Conservation (phyloP, 2,797 vertebrate species). For the Calcarius lapponicus region DNA sequence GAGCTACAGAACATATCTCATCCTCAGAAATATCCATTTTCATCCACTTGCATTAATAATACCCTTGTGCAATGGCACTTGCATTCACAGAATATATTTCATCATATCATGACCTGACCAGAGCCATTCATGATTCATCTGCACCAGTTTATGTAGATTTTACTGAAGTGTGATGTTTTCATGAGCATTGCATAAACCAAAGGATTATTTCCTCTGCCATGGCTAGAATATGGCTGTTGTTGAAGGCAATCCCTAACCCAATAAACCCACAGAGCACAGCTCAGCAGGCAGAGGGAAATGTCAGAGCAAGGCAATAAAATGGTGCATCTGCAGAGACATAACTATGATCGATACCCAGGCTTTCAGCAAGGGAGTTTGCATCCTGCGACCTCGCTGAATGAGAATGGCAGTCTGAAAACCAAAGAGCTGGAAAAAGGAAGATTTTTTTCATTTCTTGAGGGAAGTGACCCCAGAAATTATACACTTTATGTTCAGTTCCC, state of each 20-base stretch:
- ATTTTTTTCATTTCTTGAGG: not conserved
- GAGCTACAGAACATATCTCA: not conserved
- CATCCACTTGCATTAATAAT: not conserved
- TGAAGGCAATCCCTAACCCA: not conserved
- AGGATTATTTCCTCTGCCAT: not conserved
- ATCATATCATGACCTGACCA: not conserved
- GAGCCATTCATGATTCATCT: not conserved
- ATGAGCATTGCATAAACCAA: not conserved
- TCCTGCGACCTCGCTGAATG: not conserved
- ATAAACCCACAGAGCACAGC: not conserved
- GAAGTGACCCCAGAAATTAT: slow-evolving; percentile 2
- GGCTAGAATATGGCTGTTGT: not conserved
- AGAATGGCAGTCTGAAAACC: slow-evolving; percentile 2
- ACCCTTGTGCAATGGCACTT: not conserved
- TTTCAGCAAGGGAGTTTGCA: not conserved
- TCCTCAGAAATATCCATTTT: not conserved
- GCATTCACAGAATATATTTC: not conserved
- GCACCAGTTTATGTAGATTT: not conserved
- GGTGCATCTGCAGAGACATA: not conserved
- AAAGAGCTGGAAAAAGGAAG: not conserved
- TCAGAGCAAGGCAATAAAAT: not conserved
- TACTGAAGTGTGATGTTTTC: not conserved
- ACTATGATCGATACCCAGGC: not conserved
- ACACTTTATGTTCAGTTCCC: not conserved
- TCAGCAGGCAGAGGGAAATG: not conserved